Base-by-base conservation (phyloP, 2,888 invertebrate species). In the Itoplectis maculator region DNA sequence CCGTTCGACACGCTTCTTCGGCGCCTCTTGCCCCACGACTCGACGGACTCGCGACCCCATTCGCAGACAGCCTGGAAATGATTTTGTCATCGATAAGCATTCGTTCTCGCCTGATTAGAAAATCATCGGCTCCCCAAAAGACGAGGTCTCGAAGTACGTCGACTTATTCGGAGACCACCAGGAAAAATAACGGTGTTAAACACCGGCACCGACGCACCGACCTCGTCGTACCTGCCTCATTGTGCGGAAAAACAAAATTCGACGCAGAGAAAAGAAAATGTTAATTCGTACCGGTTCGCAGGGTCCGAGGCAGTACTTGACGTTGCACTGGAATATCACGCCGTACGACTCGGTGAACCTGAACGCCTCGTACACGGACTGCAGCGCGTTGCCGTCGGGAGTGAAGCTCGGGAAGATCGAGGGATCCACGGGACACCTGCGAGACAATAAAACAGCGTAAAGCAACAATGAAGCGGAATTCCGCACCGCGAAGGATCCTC, bases 311-410 rank as follows among this genome's bases (percentile, higher is more conserved):
- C 98, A 98, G 93, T 98, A 98, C 92, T 98, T 98, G 88, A 98
- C 98, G 93, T 98, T 98, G 93, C 98, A 98, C 92, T 98, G 98
- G 96, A 98, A 98, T 92, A 98, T 98, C 83, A 98, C 98, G 68
- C 98, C 98, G 89, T 98, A 98, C 11, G 98, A 98, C 92, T 98
- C 98, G 0, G 98, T 98, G 93, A 98, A 98, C 91, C 98, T 95
- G 94, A 98, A 98, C 0, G 98, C 98, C 93, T 98, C 98, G 91
- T 98, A 98, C 79, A 97, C 95, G 0, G 98, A 97, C 90, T 98
- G 97, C 81, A 98, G 93, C 0, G 98, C 98, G 93, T 97, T 97
- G 79, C 97, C 98, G 89, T 98, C 98, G 59, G 97, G 97, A 68
- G 95, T 96, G 93, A 98, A 98, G 20, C 97, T 97, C 3, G 98